Evolutionary conservation across 2,113 vertebrate species (phyloP), one percentile per base, ranked within the genome.

Genomic region (Seriola rivoliana): DNA sequence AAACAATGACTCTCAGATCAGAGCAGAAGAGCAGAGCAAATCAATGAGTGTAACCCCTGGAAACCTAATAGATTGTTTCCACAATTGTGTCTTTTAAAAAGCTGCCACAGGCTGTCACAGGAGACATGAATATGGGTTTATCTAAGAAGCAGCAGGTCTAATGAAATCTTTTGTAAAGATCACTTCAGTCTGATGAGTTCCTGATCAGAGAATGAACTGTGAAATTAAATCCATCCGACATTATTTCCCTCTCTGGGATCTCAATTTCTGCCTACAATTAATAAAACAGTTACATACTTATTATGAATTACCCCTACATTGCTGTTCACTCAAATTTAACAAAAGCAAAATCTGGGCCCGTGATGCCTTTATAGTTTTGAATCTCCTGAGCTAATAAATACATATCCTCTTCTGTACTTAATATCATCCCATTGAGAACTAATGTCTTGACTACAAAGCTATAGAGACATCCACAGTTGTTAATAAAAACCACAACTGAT

Each of bases 1-100:
- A 88, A 86, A 89, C 59, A 79, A 62, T 77, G 64, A 78, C 70
- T 68, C 55, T 75, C 78, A 87, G 40, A 42, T 42, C 40, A 42
- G 8, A 42, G 40, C 40, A 42, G 40, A 42, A 10, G 8, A 11
- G 71, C 57, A 70, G 50, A 75, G 73, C 59, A 84, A n/a, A 80
- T 75, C 77, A 36, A 81, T 71, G 34, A 90, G 57, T 42, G 11
- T 55, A 38, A 62, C 65, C 32, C 34, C 36, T 63, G 29, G 10
- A 87, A 83, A 75, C 19, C 8, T 23, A 12, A 80, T 55, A 46
- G 77, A 86, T 44, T 77, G 58, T 64, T 79, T 81, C 19, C 54
- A 80, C 46, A 64, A 63, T 13, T 82, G 38, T 25, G 60, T 75
- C 71, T 77, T 70, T 44, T 55, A 55, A 23, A 76, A 75, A 85